phyloP scores from a whole-genome alignment of 2,888 invertebrate genomes.

The Xanthia icteritia region DNA sequence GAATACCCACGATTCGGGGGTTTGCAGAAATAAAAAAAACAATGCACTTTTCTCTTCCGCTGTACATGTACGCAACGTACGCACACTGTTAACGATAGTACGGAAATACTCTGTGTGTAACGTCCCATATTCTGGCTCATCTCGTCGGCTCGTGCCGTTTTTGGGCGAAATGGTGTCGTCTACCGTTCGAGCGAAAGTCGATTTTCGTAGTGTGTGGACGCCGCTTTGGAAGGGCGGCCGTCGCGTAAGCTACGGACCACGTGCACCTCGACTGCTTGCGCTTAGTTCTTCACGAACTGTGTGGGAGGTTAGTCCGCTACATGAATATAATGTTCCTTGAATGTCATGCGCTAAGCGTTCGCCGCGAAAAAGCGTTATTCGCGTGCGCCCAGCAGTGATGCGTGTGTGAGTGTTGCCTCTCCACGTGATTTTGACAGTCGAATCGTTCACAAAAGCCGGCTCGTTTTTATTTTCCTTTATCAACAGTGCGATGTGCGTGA shows the following conservation, averaged over 20 bases:
- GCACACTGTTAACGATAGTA: slow-evolving; percentile 83
- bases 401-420: slow-evolving; percentile 77
- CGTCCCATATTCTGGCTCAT: slow-evolving; percentile 88
- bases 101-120: slow-evolving; percentile 87
- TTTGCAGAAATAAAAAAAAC: slow-evolving; percentile 71
- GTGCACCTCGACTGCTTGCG: slow-evolving; percentile 89
- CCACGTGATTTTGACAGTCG: slow-evolving; percentile 89
- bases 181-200: slow-evolving; percentile 83
- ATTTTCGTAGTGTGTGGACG: slow-evolving; percentile 82
- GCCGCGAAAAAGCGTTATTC: slow-evolving; percentile 84
- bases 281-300: slow-evolving; percentile 90
- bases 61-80: slow-evolving; percentile 79
- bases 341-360: slow-evolving; percentile 85
- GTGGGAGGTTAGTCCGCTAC: slow-evolving; percentile 90
- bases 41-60: slow-evolving; percentile 85
- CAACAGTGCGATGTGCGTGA: slow-evolving; percentile 74
- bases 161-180: slow-evolving; percentile 84
- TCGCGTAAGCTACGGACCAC: slow-evolving; percentile 89
- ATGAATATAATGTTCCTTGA: slow-evolving; percentile 85
- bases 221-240: slow-evolving; percentile 88
- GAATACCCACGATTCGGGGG: slow-evolving; percentile 66
- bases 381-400: slow-evolving; percentile 76
- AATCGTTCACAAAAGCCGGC: slow-evolving; percentile 78
- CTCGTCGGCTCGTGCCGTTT: slow-evolving; percentile 77
- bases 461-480: slow-evolving; percentile 72